A percentile compares a stretch with the other conserved stretches of the same genome.
Evolutionary conservation across 2,113 vertebrate species (phyloP).

Genomic region (Peromyscus maniculatus): DNA sequence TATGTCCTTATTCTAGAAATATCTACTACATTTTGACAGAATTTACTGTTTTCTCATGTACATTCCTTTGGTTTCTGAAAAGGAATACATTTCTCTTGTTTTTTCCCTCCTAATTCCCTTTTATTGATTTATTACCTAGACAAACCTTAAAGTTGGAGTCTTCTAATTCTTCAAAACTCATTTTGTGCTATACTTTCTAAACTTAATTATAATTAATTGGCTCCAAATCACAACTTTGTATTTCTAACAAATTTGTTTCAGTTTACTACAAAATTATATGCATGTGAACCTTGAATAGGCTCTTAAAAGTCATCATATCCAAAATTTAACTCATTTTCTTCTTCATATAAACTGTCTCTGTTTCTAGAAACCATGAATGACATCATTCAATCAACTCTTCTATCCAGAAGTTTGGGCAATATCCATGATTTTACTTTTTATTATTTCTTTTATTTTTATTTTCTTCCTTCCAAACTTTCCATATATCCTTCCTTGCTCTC

Average conservation of each 20-base stretch:
- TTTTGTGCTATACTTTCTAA: neutral
- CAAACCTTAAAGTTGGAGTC: neutral
- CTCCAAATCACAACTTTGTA: neutral
- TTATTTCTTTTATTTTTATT: neutral
- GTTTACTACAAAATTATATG: neutral
- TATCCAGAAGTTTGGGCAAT: neutral
- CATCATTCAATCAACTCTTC: neutral
- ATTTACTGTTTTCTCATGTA: neutral
- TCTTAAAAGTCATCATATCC: neutral
- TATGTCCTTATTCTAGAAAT: neutral
- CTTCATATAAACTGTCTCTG: neutral
- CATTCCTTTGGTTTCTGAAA: neutral
- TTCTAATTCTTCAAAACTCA: neutral
- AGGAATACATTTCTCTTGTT: neutral
- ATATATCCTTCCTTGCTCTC: neutral
- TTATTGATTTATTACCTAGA: neutral
- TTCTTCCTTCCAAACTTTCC: neutral
- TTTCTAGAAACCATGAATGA: neutral
- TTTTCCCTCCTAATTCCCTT: conserved; percentile 11
- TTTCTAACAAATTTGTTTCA: neutral
- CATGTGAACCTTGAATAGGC: neutral
- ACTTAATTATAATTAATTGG: conserved; percentile 17
- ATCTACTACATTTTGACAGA: neutral
- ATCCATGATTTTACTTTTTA: neutral
- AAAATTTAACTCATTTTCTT: neutral